Base-by-base conservation (phyloP, 2,113 vertebrate genomes). In the Marmota flaviventris region DNA sequence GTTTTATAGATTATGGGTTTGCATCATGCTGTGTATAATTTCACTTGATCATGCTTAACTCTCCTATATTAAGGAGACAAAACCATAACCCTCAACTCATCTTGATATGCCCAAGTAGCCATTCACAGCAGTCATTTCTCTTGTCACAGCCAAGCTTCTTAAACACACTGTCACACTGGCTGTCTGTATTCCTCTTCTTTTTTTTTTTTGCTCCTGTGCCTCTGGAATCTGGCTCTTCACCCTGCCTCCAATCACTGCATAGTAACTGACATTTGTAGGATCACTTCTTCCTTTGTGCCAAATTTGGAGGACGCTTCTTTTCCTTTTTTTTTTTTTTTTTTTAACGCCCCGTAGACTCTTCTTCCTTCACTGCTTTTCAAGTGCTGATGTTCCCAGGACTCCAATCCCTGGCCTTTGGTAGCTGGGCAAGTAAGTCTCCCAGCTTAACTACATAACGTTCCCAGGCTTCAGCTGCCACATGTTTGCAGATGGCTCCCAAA, bases 401-500 rank as follows among this genome's bases (percentile, higher is more conserved):
- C n/a, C 8, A 0, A 58, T 22, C 42, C 56, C 16, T 56, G 29
- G 65, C 32, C 39, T 75, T 69, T 65, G 34, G 18, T 42, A 37
- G 2, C 12, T 67, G 32, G 27, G n/a, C 58, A 37, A 4, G 18
- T 32, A 34, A 4, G 18, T 32, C 53, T 85, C 83, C 16, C 78
- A 25, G 0, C 1, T 1, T 48, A n/a, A 65, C n/a, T 14, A 1
- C 4, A 2, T 29, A 34, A 8, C 34, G 39, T 29, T 0, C 11
- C 7, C 6, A 45, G 29, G 10, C 8, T 4, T 70, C 69, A n/a
- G 29, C 72, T 29, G 0, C 29, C 39, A 32, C 73, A 39, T 17
- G 24, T 2, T 1, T 10, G 10, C 37, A 4, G 20, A 14, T 45
- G 34, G 29, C 13, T 32, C 56, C 20, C 16, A 29, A 1, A 42